Conservation (phyloP, 2,888 invertebrate genomes). For the Priapulus caudatus region DNA sequence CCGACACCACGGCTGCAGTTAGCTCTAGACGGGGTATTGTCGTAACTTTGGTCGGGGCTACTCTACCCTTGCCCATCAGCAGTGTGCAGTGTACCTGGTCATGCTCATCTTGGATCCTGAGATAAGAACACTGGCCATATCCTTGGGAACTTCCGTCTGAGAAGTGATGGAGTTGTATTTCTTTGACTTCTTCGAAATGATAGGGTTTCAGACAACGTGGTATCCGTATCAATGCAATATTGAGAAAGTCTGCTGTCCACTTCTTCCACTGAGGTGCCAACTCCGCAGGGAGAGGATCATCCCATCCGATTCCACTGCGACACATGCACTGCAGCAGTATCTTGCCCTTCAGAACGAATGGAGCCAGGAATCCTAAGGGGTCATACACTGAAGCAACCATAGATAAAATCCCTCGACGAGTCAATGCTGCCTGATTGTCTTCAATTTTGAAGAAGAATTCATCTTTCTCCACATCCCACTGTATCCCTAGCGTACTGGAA, state of each 20-base stretch:
- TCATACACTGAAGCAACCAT: too few relatives aligned
- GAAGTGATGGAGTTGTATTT: too few relatives aligned
- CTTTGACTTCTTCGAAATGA: too few relatives aligned
- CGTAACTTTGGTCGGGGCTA: constrained; percentile 16
- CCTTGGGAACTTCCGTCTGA: constrained; percentile 6
- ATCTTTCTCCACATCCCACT: constrained; percentile 18
- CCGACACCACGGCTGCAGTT: constrained; percentile 10
- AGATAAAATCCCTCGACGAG: constrained; percentile 19
- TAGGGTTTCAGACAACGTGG: too few relatives aligned
- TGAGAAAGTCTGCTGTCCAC: too few relatives aligned
- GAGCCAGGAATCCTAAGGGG: too few relatives aligned
- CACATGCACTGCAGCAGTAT: constrained; percentile 7
- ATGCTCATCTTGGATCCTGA: neutral
- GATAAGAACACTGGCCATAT: constrained; percentile 12
- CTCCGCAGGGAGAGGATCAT: constrained; percentile 6
- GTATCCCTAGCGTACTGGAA: constrained; percentile 17
- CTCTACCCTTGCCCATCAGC: constrained; percentile 14
- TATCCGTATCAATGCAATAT: too few relatives aligned
- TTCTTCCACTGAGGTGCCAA: too few relatives aligned
- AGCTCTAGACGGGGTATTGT: constrained; percentile 16
- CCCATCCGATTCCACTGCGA: constrained; percentile 7
- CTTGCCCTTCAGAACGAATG: too few relatives aligned
- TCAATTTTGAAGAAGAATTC: constrained; percentile 14
- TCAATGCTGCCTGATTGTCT: constrained; percentile 13
- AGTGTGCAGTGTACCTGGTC: constrained; percentile 13